Conservation (phyloP, 2,113 vertebrate species). For the Sigmodon hispidus region DNA sequence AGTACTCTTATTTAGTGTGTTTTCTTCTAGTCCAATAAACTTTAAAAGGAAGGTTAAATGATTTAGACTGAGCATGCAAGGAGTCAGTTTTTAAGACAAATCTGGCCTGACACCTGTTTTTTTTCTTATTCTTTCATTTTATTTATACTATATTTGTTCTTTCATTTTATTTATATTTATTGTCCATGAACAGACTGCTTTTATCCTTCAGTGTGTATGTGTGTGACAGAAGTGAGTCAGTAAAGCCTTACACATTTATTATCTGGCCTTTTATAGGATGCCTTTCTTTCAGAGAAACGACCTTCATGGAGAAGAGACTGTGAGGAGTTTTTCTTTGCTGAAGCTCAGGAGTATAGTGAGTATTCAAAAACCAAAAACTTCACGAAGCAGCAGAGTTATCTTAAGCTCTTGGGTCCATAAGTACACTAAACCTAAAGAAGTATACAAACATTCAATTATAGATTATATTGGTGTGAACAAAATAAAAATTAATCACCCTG, state of each 20-base stretch:
- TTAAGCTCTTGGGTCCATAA: not conserved
- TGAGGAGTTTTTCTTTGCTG: not conserved
- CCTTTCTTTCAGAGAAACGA: not conserved
- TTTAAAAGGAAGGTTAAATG: not conserved
- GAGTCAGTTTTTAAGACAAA: not conserved
- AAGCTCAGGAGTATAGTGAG: not conserved
- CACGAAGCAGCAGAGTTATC: not conserved
- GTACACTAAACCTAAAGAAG: not conserved
- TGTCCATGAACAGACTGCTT: not conserved
- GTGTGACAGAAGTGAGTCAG: not conserved
- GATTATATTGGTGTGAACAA: not conserved
- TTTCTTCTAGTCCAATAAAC: not conserved
- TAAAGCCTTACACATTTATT: not conserved
- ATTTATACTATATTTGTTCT: too few relatives aligned
- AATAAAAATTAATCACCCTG: conserved; percentile 19
- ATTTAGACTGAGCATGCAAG: not conserved
- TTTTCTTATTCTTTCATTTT: not conserved
- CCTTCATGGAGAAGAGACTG: not conserved
- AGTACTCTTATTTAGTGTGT: not conserved
- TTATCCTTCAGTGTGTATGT: not conserved
- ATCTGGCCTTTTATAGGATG: not conserved
- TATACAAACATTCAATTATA: not conserved
- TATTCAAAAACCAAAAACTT: not conserved
- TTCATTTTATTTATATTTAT: not conserved
- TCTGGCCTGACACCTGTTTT: not conserved